phyloP scores from a whole-genome alignment of 1,140 invertebrate species.

The Rhizoglyphus robini region DNA sequence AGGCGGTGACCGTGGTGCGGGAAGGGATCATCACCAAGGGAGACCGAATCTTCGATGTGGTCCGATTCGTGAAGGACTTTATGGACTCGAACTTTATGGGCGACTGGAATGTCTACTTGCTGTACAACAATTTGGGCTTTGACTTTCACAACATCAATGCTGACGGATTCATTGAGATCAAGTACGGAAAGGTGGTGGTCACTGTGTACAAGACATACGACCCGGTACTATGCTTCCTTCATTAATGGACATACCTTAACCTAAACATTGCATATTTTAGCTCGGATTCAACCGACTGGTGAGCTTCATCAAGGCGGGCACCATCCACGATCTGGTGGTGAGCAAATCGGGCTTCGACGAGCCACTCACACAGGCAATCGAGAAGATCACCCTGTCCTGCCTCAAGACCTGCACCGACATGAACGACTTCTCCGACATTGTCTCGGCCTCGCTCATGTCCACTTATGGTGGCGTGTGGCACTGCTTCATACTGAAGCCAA shows the following conservation, averaged over 20 bases:
- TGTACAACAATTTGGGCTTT: slow-evolving; percentile 4
- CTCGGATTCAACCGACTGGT: not conserved
- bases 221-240: too few relatives aligned
- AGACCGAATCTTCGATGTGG: not conserved
- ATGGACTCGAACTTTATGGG: not conserved
- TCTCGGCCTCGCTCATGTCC: not conserved
- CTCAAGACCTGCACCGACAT: not conserved
- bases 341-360: not conserved
- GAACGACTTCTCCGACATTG: not conserved
- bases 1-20: not conserved
- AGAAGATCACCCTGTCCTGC: not conserved
- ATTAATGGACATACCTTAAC: too few relatives aligned
- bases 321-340: not conserved
- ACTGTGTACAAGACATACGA: not conserved
- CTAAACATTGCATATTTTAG: too few relatives aligned
- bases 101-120: not conserved
- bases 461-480: not conserved
- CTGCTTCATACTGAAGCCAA: not conserved
- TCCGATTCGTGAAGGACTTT: not conserved
- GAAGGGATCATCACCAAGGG: not conserved
- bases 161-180: not conserved
- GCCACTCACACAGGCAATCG: not conserved
- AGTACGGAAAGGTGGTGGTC: not conserved
- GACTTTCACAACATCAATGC: not conserved
- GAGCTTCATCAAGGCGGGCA: not conserved